Evolutionary conservation across 2,113 vertebrate genomes (phyloP).

Genomic region (Alligator mississippiensis): DNA sequence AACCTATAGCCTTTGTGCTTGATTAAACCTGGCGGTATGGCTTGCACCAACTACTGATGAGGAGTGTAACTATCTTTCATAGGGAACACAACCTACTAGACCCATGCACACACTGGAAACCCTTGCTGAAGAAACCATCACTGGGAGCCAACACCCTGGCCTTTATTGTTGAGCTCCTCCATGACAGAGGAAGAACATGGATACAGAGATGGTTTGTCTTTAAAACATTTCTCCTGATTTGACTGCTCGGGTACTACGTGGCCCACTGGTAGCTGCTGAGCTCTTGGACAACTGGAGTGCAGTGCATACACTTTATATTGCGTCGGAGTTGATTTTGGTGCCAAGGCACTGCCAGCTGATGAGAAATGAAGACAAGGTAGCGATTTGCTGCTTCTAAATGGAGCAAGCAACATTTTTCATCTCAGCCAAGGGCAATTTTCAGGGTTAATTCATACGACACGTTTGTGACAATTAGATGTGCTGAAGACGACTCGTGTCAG

Average conservation of each 20-base stretch:
- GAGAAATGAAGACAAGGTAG: not conserved
- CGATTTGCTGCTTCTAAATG: not conserved
- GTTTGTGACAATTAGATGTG: not conserved
- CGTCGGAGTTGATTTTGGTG: fast-evolving
- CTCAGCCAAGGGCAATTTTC: not conserved
- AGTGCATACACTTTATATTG: not conserved
- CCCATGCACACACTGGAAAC: not conserved
- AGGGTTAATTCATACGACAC: constrained; percentile 15
- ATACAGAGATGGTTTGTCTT: not conserved
- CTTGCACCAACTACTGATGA: not conserved
- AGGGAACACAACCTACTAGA: not conserved
- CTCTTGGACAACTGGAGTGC: not conserved
- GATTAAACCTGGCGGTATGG: constrained; percentile 16
- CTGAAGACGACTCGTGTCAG: not conserved
- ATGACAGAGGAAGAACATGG: not conserved
- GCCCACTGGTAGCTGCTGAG: not conserved
- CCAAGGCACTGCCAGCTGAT: not conserved
- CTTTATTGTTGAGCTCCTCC: not conserved
- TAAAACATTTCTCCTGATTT: not conserved
- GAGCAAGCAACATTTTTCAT: not conserved
- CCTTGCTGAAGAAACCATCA: constrained; percentile 1
- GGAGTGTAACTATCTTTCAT: constrained; percentile 12
- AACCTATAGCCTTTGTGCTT: not conserved
- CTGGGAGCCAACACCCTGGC: constrained; percentile 27
- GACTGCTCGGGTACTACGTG: not conserved